These are phyloP conservation scores for Aethes cnicana DNA, from an alignment of 2,888 invertebrate genomes.

Conservation along the genomic window DNA sequence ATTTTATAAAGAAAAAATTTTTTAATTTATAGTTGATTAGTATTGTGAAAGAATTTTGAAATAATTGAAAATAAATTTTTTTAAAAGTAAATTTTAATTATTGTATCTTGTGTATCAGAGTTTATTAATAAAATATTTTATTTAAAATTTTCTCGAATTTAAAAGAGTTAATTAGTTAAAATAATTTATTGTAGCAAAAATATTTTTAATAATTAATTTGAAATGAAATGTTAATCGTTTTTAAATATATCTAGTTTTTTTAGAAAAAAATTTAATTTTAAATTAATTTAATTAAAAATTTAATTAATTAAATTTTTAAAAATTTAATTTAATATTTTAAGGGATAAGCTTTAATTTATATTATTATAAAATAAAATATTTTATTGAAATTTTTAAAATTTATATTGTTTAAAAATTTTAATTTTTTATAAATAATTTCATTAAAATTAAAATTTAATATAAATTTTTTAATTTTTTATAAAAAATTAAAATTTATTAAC, in stretches of 20 bases:
- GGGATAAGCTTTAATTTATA: conserved; percentile 84
- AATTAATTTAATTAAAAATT: conserved; percentile 71
- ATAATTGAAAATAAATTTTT: conserved; percentile 71
- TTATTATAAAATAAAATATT: conserved; percentile 68
- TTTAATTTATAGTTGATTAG: conserved; percentile 79
- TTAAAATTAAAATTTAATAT: conserved; percentile 48
- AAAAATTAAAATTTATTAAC: conserved; percentile 67
- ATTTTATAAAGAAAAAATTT: conserved; percentile 77
- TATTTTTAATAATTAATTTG: conserved; percentile 84
- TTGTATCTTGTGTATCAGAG: conserved; percentile 89
- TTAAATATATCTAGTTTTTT: conserved; percentile 86
- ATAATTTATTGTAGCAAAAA: conserved; percentile 83
- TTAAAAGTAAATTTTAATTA: conserved; percentile 81
- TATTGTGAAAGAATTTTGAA: conserved; percentile 82
- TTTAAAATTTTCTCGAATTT: conserved; percentile 81
- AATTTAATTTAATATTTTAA: conserved; percentile 72
- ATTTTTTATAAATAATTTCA: conserved; percentile 74
- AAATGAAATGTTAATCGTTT: conserved; percentile 86
- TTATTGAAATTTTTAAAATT: conserved; percentile 78
- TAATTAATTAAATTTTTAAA: conserved; percentile 51
- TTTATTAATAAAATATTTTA: conserved; percentile 78
- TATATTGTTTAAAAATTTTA: conserved; percentile 81
- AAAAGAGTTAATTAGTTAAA: conserved; percentile 83
- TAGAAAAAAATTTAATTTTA: conserved; percentile 80
- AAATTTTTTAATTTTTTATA: conserved; percentile 70